Evolutionary conservation across 2,797 vertebrate species (phyloP).

Genomic region (Melanitta fusca): DNA sequence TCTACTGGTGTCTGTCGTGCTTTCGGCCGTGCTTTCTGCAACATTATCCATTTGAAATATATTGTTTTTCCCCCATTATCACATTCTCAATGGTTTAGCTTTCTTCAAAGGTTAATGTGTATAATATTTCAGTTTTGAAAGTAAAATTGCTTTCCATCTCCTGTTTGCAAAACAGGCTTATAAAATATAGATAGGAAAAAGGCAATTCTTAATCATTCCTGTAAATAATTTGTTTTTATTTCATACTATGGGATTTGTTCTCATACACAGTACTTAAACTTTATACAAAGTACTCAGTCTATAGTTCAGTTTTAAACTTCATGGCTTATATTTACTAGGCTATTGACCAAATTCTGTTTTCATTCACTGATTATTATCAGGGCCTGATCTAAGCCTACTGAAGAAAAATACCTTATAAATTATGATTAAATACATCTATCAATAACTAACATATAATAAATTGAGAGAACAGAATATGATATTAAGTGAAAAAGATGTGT

Average conservation of each 20-base stretch:
- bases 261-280: not conserved
- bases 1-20: no score
- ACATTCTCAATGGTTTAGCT: not conserved
- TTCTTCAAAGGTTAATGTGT: slow-evolving; percentile 11
- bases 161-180: not conserved
- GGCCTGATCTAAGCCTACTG: not conserved
- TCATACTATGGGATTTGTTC: not conserved
- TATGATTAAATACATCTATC: not conserved
- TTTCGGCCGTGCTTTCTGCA: no score
- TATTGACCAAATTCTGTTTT: not conserved
- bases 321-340: not conserved
- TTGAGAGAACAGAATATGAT: not conserved
- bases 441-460: not conserved
- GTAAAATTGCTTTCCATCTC: slow-evolving; percentile 5
- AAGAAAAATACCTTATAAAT: not conserved
- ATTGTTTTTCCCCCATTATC: not conserved
- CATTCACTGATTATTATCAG: rapidly evolving
- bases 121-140: slow-evolving; percentile 27
- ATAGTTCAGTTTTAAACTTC: not conserved
- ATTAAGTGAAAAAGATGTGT: not conserved
- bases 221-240: not conserved
- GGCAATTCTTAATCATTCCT: not conserved
- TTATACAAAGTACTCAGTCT: not conserved
- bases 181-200: not conserved
- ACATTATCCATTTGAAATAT: not conserved